Base-by-base conservation (phyloP, 2,797 vertebrate genomes). In the Pantherophis vulpinus region DNA sequence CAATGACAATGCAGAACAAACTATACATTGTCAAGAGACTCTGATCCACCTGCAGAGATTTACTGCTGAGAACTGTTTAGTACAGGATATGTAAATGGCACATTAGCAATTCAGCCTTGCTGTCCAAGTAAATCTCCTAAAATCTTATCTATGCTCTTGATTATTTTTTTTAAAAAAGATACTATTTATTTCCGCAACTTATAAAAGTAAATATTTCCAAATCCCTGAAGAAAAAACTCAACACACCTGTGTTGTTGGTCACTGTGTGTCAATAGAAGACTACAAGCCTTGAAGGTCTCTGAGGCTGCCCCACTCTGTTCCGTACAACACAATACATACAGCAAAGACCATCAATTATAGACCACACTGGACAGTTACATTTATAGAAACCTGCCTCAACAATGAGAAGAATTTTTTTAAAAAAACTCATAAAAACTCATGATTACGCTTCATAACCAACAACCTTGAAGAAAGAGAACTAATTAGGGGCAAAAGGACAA, bases 101-200 rank as follows among this genome's bases (percentile, higher is more conserved):
- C 0, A 16, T 2, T 4, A 86, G 3, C 88, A 47, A 55, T 79
- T 47, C 29, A 89, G 16, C 1, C 1, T 92, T 0, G 0, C 12
- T 1, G 0, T 0, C 5, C 47, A 83, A 16, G 51, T 83, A 90
- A 0, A 86, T 42, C 47, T 63, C 60, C 32, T n/a, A 92, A 94
- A 92, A 70, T 29, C 27, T 13, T 32, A 20, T 90, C 74, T 94
- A 95, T 86, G 56, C 94, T 59, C 91, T 92, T 94, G 83, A 55
- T 87, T 95, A 12, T 79, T 14, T 20, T 47, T 42, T 42, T 20
- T 90, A 55, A 14, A 29, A 47, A 2, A 18, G n/a, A 16, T 87
- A 51, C 63, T 59, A 90, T 14, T 91, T 93, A 87, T 6, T 92
- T 23, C 16, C 91, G 59, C 25, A 88, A 91, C 1, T 18, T 59